Base-by-base conservation (phyloP, 2,797 vertebrate genomes). In the Garrulus glandarius region DNA sequence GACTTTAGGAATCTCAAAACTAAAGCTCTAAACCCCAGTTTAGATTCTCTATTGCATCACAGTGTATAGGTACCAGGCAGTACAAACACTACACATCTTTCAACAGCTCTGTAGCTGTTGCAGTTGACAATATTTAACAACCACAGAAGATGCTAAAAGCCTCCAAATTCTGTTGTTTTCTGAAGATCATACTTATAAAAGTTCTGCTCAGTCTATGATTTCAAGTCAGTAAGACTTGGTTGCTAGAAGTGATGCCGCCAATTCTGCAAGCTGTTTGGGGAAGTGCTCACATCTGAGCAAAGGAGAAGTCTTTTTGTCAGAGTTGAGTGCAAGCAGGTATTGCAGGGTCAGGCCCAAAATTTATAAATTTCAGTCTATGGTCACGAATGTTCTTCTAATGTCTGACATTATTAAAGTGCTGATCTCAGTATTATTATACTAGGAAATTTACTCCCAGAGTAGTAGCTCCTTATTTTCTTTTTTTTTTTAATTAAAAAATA, bases 401-500 rank as follows among this genome's bases (percentile, higher is more conserved):
- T 32, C 16, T 75, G 39, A 50, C 11, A 59, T 49, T 52, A 67
- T 26, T 84, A 41, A 95, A 93, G 84, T 65, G 34, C 55, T 74
- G 85, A 82, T 63, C 47, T 69, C 59, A 44, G 26, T 41, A 87
- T 49, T 87, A 85, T 9, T 81, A 26, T 77, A 90, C 65, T 53
- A 56, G 89, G 88, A 97, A 96, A 94, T 92, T 84, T 77, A 92
- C 41, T 93, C 57, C 65, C 79, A 85, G 39, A 89, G 60, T 93
- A 94, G 76, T 10, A 78, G 59, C 30, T 87, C 29, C 17, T 55
- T 69, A 30, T 47, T 92, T 65, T 21, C 5, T 18, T 20, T 59
- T 84, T 55, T 84, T 92, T 86, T 94, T 23, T 3, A 63, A 89
- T 94, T 91, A 74, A 92, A 97, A 96, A 96, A 93, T 93, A 94